Conservation (phyloP, 1,140 invertebrate species). For the Coptotermes formosanus region DNA sequence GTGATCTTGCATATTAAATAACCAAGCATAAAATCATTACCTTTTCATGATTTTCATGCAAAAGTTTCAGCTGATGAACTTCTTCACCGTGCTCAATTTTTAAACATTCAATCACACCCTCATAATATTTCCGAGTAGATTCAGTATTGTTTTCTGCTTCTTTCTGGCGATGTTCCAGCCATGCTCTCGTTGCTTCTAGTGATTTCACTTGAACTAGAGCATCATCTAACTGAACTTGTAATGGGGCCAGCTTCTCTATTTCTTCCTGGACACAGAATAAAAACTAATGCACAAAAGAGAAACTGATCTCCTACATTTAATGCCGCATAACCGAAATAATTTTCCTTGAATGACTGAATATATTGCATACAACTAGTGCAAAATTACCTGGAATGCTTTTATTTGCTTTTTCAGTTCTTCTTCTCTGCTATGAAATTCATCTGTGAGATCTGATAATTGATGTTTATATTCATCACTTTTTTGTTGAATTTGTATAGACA, state of each 20-base stretch:
- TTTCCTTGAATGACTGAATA: no score
- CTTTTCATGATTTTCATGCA: neutral
- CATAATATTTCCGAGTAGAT: neutral
- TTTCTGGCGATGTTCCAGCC: neutral
- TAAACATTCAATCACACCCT: neutral
- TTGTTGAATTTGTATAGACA: slow-evolving; percentile 8
- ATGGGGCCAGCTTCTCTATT: neutral
- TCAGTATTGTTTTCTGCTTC: neutral
- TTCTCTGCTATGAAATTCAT: neutral
- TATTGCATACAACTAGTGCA: no score
- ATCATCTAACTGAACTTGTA: neutral
- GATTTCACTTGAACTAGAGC: neutral
- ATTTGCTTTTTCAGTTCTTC: slow-evolving; percentile 1
- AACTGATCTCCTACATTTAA: no score
- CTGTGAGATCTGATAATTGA: neutral
- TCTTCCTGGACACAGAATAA: neutral
- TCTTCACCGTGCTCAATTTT: neutral
- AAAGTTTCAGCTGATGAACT: neutral
- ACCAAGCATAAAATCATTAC: neutral
- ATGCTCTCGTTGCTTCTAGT: neutral
- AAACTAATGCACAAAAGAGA: neutral
- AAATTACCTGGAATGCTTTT: neutral
- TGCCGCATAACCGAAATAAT: no score
- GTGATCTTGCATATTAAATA: no score
- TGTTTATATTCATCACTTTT: slow-evolving; percentile 15